These are phyloP conservation scores for Anser cygnoides DNA, from an alignment of 2,113 vertebrate genomes.

Conservation along the genomic window DNA sequence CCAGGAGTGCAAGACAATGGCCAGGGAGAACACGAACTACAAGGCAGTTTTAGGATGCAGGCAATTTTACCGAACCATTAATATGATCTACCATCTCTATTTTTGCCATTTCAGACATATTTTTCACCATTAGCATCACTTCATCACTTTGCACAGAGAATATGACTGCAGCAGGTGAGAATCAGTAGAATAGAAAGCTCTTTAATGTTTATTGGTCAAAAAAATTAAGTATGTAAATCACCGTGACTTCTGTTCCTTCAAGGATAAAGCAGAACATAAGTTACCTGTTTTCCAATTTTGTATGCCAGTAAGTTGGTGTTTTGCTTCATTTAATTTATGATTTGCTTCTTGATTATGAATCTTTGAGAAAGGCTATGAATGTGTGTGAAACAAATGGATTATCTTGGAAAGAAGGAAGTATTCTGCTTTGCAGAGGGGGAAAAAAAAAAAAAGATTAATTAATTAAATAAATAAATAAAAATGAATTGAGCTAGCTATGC, in stretches of 20 bases:
- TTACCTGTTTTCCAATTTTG: neutral
- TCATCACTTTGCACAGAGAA: neutral
- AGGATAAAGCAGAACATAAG: constrained; percentile 22
- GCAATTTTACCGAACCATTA: neutral
- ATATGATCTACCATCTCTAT: neutral
- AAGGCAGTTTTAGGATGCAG: neutral
- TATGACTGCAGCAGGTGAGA: neutral
- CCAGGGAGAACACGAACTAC: neutral
- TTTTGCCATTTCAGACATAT: neutral
- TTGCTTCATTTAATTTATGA: constrained; percentile 6
- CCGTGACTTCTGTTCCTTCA: neutral
- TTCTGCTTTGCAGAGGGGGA: neutral
- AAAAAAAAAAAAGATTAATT: neutral
- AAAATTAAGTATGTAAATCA: neutral
- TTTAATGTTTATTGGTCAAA: neutral
- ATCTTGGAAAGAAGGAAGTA: neutral
- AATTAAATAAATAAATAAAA: neutral
- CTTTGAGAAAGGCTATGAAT: neutral
- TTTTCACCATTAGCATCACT: neutral
- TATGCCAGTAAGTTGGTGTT: neutral
- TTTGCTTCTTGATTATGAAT: constrained; percentile 16
- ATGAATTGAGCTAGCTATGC: neutral
- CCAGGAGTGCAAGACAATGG: neutral
- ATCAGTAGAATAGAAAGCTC: neutral
- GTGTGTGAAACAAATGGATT: constrained; percentile 3